phyloP scores from a whole-genome alignment of 2,888 invertebrate genomes.

The Lepidochrysops patricia region DNA sequence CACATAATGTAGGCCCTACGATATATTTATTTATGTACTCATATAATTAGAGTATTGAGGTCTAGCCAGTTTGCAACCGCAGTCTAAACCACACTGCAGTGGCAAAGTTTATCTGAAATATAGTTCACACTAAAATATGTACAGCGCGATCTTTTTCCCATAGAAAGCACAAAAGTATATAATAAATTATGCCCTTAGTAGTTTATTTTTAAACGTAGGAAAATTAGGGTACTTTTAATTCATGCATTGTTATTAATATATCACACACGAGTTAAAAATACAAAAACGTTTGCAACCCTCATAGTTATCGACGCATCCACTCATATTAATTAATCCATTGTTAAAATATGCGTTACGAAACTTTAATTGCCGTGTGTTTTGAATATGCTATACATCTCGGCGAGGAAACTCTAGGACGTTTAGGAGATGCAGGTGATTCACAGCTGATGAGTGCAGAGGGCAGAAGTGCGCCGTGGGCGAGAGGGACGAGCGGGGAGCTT shows the following conservation, averaged over 20 bases:
- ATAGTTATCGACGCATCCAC: not conserved
- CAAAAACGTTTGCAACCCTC: not conserved
- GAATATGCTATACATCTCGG: conserved; percentile 2
- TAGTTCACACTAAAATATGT: too few relatives aligned
- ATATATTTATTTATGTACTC: not conserved
- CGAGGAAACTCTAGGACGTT: conserved; percentile 26
- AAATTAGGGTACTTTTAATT: too few relatives aligned
- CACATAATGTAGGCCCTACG: not conserved
- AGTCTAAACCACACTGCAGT: not conserved
- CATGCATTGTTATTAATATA: too few relatives aligned
- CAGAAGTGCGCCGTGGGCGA: conserved; percentile 69
- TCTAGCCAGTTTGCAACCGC: not conserved
- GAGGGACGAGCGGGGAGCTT: conserved; percentile 69
- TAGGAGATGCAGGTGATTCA: conserved; percentile 46
- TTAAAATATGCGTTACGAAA: not conserved
- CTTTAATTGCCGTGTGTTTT: not conserved
- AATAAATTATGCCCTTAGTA: too few relatives aligned
- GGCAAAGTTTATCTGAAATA: not conserved
- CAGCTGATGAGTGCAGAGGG: conserved; percentile 65
- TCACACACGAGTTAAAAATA: not conserved
- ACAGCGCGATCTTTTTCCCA: too few relatives aligned
- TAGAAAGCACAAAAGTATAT: too few relatives aligned
- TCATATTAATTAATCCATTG: not conserved
- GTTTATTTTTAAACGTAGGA: too few relatives aligned
- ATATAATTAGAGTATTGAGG: not conserved